Evolutionary conservation across 2,888 invertebrate genomes (phyloP).

Genomic region (Hypsopygia costalis): DNA sequence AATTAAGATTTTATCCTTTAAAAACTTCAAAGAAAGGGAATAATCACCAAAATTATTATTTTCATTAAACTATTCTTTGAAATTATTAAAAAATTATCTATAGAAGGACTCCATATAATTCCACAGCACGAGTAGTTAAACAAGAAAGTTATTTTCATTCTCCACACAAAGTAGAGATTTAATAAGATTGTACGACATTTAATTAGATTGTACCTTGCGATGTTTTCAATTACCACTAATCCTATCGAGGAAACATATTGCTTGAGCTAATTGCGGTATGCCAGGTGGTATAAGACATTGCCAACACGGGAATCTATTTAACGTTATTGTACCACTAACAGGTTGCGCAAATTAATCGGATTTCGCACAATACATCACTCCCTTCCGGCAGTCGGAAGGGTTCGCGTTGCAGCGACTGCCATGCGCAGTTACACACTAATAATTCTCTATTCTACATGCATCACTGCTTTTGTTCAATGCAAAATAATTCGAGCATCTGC

Average conservation of each 20-base stretch:
- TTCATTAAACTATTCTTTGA: too few species aligned
- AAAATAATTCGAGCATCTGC: too few species aligned
- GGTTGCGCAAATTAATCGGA: constrained; percentile 36
- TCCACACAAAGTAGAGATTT: too few species aligned
- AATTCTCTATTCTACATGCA: constrained; percentile 19
- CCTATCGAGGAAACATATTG: constrained; percentile 13
- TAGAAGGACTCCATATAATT: too few species aligned
- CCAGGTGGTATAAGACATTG: constrained; percentile 37
- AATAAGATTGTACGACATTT: too few species aligned
- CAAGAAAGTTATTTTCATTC: too few species aligned
- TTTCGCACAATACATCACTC: constrained; percentile 10
- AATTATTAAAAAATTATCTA: too few species aligned
- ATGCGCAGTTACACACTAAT: constrained; percentile 25
- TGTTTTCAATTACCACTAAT: constrained; percentile 1
- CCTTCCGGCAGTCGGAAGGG: constrained; percentile 41
- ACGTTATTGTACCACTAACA: constrained; percentile 58
- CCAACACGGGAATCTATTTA: constrained; percentile 53
- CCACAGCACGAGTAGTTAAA: too few species aligned
- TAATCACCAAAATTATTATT: too few species aligned
- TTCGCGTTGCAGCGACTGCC: constrained; percentile 29
- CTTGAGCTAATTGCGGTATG: constrained; percentile 42
- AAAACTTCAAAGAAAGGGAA: too few species aligned
- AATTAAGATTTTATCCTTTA: too few species aligned
- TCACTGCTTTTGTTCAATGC: constrained; percentile 6
- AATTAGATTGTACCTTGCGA: too few species aligned